These are phyloP conservation scores for Cabera pusaria DNA, from an alignment of 2,888 invertebrate genomes.

Conservation along the genomic window DNA sequence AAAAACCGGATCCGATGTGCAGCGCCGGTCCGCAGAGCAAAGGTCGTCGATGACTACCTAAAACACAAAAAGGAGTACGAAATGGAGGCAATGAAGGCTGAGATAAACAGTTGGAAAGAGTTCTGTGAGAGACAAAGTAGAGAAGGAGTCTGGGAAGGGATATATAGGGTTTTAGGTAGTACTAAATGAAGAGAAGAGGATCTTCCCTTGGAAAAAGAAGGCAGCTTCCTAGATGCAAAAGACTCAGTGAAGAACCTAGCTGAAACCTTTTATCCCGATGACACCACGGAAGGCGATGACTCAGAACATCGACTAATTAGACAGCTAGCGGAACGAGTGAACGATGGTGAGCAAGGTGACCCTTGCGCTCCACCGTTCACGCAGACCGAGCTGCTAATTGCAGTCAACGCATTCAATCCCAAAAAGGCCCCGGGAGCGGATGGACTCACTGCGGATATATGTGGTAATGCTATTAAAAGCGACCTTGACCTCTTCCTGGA, in stretches of 20 bases:
- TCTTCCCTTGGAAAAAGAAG: not conserved
- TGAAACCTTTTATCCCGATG: constrained; percentile 19
- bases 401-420: constrained; percentile 16
- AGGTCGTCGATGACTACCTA: constrained; percentile 1
- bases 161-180: not conserved
- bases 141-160: constrained; percentile 8
- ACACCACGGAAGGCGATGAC: constrained; percentile 1
- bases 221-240: not conserved
- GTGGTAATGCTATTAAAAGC: constrained; percentile 9
- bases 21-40: not conserved
- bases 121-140: not conserved
- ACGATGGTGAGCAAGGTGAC: constrained; percentile 3
- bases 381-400: constrained; percentile 6
- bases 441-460: constrained; percentile 34
- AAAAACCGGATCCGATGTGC: not conserved
- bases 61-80: not conserved
- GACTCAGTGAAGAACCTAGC: constrained; percentile 1
- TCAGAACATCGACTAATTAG: constrained; percentile 9
- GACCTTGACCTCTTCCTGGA: not conserved
- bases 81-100: not conserved
- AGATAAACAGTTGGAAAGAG: not conserved
- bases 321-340: constrained; percentile 3
- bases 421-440: constrained; percentile 33
- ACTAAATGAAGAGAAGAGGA: not conserved
- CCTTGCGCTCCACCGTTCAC: constrained; percentile 27